Evolutionary conservation across 1,140 invertebrate species (phyloP).

Genomic region (Ceratitis capitata): DNA sequence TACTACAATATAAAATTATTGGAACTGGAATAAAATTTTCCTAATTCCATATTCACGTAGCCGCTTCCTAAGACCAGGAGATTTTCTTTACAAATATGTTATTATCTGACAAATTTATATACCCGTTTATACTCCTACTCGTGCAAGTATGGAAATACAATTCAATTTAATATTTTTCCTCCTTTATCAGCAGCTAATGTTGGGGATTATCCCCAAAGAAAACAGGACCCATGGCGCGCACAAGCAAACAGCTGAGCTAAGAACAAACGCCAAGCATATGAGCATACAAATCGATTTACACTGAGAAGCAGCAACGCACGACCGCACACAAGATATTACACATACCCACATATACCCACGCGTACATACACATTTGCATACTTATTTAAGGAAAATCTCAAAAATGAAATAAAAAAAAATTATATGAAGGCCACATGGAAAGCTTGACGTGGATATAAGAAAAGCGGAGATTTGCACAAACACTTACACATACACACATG

Average conservation of each 20-base stretch:
- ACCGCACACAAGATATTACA: no score
- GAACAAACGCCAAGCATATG: not conserved
- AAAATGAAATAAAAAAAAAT: no score
- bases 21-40: no score
- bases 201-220: slow-evolving; percentile 36
- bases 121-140: no score
- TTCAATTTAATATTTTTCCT: slow-evolving; percentile 27
- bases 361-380: not conserved
- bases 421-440: not conserved
- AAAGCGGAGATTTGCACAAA: not conserved
- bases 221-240: slow-evolving; percentile 16
- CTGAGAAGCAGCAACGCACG: not conserved
- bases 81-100: no score
- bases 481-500: not conserved
- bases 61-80: no score
- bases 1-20: no score
- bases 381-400: not conserved
- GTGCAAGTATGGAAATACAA: no score
- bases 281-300: slow-evolving; percentile 5
- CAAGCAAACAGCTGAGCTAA: not conserved
- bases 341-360: not conserved
- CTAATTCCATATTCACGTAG: no score
- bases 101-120: no score
- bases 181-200: slow-evolving; percentile 38
- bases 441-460: not conserved